phyloP scores from a whole-genome alignment of 2,113 vertebrate genomes.

The Bos javanicus region DNA sequence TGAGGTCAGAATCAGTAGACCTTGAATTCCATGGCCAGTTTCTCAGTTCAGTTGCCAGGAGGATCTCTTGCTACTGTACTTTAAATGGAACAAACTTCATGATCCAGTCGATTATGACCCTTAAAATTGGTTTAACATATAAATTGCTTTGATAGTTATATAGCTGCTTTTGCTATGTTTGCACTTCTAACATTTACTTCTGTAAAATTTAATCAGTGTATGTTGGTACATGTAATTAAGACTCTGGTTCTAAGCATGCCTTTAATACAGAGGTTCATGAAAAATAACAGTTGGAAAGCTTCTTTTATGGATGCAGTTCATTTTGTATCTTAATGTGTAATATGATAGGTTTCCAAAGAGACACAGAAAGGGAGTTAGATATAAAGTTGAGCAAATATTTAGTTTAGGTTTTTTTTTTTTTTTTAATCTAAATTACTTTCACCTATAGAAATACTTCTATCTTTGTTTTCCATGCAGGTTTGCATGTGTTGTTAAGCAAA shows the following conservation, averaged over 20 bases:
- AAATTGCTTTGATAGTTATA: background rate
- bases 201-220: background rate
- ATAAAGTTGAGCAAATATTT: background rate
- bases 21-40: background rate
- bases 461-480: conserved; percentile 81
- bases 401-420: background rate
- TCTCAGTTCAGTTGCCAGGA: background rate
- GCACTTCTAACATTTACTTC: background rate
- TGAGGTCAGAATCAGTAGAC: background rate
- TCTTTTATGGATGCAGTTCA: background rate
- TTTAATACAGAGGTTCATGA: background rate
- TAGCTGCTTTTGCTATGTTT: background rate
- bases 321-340: conserved; percentile 31
- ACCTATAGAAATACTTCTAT: conserved; percentile 25
- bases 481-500: conserved; percentile 95
- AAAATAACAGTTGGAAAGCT: background rate
- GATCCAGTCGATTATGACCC: background rate
- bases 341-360: background rate
- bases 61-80: background rate
- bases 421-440: background rate
- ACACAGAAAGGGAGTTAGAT: background rate
- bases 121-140: background rate
- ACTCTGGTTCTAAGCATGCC: background rate
- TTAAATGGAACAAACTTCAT: background rate
- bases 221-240: background rate